A percentile compares a stretch with the other conserved stretches of the same genome.
Evolutionary conservation across 2,888 invertebrate genomes (phyloP).

Genomic region (Strigamia transsilvanica): DNA sequence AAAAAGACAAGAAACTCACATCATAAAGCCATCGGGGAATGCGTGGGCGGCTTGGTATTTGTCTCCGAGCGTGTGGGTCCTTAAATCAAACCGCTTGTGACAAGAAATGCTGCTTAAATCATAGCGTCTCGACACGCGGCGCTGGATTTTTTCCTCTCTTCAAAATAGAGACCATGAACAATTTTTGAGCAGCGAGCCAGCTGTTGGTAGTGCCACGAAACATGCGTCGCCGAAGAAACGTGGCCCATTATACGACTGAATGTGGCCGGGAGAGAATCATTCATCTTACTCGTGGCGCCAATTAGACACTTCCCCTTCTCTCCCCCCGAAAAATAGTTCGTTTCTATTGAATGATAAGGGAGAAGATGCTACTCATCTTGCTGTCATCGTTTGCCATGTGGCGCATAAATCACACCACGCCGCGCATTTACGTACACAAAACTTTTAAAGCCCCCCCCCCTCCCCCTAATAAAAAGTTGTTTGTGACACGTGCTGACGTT

Average conservation of each 20-base stretch:
- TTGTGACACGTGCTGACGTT: background rate
- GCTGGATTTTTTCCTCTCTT: background rate
- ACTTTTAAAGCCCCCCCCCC: too few relatives aligned
- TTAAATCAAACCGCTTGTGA: conserved; percentile 11
- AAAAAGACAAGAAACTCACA: background rate
- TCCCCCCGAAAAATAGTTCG: conserved; percentile 3
- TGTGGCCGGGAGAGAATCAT: conserved; percentile 2
- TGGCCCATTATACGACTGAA: background rate
- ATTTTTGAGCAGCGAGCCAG: conserved; percentile 30
- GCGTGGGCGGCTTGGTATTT: conserved; percentile 30
- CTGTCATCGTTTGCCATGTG: conserved; percentile 6
- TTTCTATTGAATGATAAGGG: conserved; percentile 16
- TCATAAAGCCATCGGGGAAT: conserved; percentile 16
- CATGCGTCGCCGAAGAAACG: conserved; percentile 21
- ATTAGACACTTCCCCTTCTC: conserved; percentile 6
- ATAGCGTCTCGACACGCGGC: conserved; percentile 7
- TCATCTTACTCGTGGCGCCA: conserved; percentile 26
- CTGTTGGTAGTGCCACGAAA: conserved; percentile 21
- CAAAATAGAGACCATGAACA: conserved; percentile 30
- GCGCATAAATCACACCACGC: conserved; percentile 21
- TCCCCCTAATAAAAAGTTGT: background rate
- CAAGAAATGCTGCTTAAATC: conserved; percentile 21
- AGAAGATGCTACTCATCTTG: conserved; percentile 16
- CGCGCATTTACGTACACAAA: background rate
- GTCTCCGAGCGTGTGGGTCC: conserved; percentile 10